Evolutionary conservation across 2,797 vertebrate species (phyloP).

Genomic region (Scarus forsteni): DNA sequence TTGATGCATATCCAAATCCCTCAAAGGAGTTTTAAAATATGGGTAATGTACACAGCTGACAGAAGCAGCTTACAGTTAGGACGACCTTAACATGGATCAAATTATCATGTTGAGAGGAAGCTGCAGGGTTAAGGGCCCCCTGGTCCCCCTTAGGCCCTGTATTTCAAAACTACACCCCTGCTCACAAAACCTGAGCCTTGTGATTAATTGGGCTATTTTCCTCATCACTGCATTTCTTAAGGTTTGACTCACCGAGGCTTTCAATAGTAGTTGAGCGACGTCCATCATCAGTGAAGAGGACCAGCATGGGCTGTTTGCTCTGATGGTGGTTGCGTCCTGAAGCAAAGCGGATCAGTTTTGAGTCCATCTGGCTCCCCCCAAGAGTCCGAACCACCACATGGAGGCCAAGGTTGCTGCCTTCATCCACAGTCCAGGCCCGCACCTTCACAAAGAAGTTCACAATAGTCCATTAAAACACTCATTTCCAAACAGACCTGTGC

Average conservation of each 20-base stretch:
- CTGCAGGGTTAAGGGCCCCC: neutral
- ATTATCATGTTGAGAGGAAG: neutral
- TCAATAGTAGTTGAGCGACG: slow-evolving; percentile 76
- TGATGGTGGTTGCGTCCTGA: slow-evolving; percentile 87
- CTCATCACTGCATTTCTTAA: neutral
- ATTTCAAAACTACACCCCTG: neutral
- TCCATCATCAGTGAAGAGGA: slow-evolving; percentile 92
- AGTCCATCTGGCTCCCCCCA: slow-evolving; percentile 72
- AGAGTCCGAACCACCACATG: slow-evolving; percentile 84
- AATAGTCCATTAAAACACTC: slow-evolving; percentile 1
- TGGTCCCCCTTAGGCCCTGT: neutral
- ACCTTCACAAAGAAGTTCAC: slow-evolving; percentile 79
- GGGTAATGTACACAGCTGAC: no score
- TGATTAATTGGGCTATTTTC: neutral
- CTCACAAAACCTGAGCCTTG: neutral
- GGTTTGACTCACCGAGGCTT: slow-evolving; percentile 76
- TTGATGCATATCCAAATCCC: no score
- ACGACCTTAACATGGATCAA: no score
- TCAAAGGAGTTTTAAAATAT: no score
- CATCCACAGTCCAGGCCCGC: slow-evolving; percentile 86
- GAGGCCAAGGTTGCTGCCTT: slow-evolving; percentile 88
- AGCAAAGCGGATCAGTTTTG: slow-evolving; percentile 85
- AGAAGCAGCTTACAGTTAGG: no score
- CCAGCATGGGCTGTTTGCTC: slow-evolving; percentile 94
- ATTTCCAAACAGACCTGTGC: neutral